These are phyloP conservation scores for Cairina moschata DNA, from an alignment of 2,113 vertebrate species.

Conservation along the genomic window DNA sequence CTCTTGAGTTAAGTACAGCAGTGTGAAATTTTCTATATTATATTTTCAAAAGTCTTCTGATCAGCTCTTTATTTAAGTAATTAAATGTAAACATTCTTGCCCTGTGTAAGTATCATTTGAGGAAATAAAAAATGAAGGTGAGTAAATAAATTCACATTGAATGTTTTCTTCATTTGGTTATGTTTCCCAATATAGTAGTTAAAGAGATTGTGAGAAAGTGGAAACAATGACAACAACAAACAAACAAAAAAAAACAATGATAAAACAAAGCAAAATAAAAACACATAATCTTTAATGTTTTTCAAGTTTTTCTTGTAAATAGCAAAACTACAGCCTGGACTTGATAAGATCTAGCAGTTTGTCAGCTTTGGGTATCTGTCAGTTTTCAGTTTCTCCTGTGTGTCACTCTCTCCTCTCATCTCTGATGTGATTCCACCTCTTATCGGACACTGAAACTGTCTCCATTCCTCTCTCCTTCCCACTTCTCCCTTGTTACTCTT, in stretches of 20 bases:
- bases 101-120: background rate
- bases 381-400: background rate
- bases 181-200: background rate
- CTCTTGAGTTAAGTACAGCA: background rate
- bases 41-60: background rate
- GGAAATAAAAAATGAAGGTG: background rate
- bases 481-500: background rate
- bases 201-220: background rate
- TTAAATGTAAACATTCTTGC: background rate
- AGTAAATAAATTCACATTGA: background rate
- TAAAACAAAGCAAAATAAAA: too few species aligned
- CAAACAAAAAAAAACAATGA: too few species aligned
- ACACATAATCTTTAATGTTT: background rate
- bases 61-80: background rate
- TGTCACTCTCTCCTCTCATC: background rate
- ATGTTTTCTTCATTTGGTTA: background rate
- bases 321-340: background rate
- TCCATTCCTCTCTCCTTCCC: background rate
- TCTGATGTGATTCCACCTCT: slow-evolving; percentile 6
- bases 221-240: background rate
- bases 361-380: background rate
- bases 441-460: slow-evolving; percentile 4
- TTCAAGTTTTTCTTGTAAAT: background rate
- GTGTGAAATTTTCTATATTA: background rate
- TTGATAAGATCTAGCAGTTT: background rate